Conservation (phyloP, 2,113 vertebrate genomes). For the Petromus typicus region DNA sequence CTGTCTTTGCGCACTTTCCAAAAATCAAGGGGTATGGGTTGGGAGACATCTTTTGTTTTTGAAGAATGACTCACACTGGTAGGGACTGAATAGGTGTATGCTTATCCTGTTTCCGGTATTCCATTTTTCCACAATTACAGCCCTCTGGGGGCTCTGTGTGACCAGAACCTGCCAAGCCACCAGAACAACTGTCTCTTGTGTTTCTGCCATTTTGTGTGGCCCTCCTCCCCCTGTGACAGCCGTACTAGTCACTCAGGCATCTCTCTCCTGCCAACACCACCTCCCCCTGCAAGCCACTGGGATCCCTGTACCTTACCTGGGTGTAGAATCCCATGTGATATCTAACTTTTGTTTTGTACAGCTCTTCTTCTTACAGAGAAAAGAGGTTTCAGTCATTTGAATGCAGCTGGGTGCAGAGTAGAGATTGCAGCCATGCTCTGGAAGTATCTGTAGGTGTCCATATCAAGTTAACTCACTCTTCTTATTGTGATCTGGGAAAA, state of each 20-base stretch:
- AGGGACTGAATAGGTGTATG: neutral
- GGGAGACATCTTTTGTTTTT: slow-evolving; percentile 32
- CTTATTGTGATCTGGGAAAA: neutral
- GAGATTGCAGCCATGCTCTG: neutral
- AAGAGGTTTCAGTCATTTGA: neutral
- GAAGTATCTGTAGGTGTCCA: neutral
- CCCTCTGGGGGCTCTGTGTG: neutral
- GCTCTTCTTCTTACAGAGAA: neutral
- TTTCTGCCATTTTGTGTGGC: neutral
- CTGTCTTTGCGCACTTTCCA: slow-evolving; percentile 27
- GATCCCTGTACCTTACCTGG: neutral
- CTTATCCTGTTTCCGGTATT: neutral
- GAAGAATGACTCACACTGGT: neutral
- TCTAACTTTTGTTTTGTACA: neutral
- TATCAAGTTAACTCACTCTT: neutral
- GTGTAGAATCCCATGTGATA: neutral
- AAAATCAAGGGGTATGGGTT: neutral
- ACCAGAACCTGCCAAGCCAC: neutral
- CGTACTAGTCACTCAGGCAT: no score
- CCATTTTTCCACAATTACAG: neutral
- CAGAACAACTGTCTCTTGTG: neutral
- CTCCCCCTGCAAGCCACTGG: fast-evolving
- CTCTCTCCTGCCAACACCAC: fast-evolving
- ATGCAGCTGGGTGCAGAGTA: neutral
- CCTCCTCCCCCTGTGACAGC: neutral